Percentiles rank a stretch among this genome's conserved stretches.
These are phyloP conservation scores for Ormyrus rosae DNA, from an alignment of 2,888 invertebrate genomes.

Conservation along the genomic window DNA sequence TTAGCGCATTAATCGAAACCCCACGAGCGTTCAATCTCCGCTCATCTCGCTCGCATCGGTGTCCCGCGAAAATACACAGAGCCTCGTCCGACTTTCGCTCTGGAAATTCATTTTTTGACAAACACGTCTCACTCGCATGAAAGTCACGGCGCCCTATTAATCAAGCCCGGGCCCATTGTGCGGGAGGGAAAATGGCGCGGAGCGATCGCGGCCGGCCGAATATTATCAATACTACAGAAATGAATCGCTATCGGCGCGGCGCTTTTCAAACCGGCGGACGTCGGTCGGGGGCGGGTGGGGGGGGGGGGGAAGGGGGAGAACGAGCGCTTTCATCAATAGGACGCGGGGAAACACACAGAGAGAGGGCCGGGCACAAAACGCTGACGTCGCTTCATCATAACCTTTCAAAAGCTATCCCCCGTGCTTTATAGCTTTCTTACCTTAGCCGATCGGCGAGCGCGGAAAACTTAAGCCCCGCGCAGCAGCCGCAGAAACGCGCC, in stretches of 20 bases:
- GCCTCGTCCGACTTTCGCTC: background rate
- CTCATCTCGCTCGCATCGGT: too few species aligned
- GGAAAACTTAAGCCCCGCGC: constrained; percentile 45
- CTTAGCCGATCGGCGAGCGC: background rate
- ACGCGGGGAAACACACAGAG: constrained; percentile 60
- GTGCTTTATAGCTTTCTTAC: constrained; percentile 53
- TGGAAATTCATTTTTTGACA: background rate
- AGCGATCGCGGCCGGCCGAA: constrained; percentile 58
- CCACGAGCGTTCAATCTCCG: too few species aligned
- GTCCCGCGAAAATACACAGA: too few species aligned
- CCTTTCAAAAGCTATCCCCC: constrained; percentile 58
- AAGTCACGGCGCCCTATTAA: constrained; percentile 62
- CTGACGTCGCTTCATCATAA: constrained; percentile 59
- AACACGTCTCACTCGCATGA: constrained; percentile 64
- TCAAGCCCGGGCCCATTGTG: constrained; percentile 60
- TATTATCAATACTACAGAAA: constrained; percentile 63
- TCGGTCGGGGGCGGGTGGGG: constrained; percentile 46
- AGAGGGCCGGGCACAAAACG: constrained; percentile 48
- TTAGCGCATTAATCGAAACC: too few species aligned
- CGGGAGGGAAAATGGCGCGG: constrained; percentile 53
- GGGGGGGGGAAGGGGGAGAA: constrained; percentile 54
- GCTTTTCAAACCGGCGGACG: constrained; percentile 44
- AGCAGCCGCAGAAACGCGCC: constrained; percentile 30
- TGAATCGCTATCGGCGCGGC: constrained; percentile 60
- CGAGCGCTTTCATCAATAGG: constrained; percentile 64